Base-by-base conservation (phyloP, 2,113 vertebrate species). In the Ariopsis seemanni region DNA sequence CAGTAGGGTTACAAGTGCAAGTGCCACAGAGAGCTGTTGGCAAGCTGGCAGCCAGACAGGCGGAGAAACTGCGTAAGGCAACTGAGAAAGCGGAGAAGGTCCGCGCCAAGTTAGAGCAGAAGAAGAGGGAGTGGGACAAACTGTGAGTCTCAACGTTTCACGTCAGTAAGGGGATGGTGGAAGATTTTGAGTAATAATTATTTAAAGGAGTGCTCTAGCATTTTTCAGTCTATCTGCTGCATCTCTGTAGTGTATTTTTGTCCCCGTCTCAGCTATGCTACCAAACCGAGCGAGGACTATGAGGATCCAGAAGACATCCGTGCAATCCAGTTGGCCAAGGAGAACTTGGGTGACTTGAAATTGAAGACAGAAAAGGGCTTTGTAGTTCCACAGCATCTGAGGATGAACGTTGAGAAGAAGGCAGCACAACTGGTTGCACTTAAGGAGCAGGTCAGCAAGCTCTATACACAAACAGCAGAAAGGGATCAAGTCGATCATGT, bases 41-140 rank as follows among this genome's bases (percentile, higher is more conserved):
- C 0, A 94, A 62, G 81, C 94, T 96, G 63, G 94, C 93, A 71
- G 91, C 91, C 88, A 95, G 93, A 25, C 95, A 94, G 92, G 91
- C 89, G 0, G 95, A 97, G 93, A 95, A 95, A 91, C 94, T 97
- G 5, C 93, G 30, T 83, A 98, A 96, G 90, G 93, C 92, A 63
- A 90, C 95, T 1, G 93, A 96, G 91, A 97, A 97, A 93, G 96
- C 96, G n/a, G 95, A 97, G 50, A 92, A 90, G 81, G 93, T 95
- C 53, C 95, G 94, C 86, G 87, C 91, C 34, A 97, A 95, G 91
- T 96, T 97, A 58, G 91, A 93, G 81, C 95, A 96, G 88, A 95
- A 96, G 74, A 97, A 93, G 90, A 93, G 92, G 86, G 96, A 99
- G 79, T 99, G 98, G 98, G 93, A 95, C 0, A 93, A 97, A 85